Evolutionary conservation across 2,888 invertebrate genomes (phyloP), one percentile per base, ranked within the genome.

Genomic region (Cephus spinipes): DNA sequence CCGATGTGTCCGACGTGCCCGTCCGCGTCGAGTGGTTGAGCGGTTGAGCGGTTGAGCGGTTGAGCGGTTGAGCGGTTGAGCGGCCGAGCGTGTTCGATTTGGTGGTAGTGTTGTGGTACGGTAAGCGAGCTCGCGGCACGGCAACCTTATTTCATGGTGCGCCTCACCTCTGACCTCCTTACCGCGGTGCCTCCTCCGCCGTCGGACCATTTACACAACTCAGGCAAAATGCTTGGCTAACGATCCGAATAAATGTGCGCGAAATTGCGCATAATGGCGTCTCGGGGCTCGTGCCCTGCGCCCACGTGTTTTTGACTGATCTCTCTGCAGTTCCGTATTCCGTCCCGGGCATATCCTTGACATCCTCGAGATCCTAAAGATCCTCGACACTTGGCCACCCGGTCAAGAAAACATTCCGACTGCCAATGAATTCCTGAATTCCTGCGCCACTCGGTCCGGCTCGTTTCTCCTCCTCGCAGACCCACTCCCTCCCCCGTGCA

Each of bases 191-290:
- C 76, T 73, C 74, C 78, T 71, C 73, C 15, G 73, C 71, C 79
- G 40, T 40, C 40, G 40, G 40, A 40, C 40, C 79, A 75, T 85
- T 85, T 84, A 85, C 85, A 86, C 84, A 85, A 88, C 86, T 88
- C 85, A 86, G 83, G 81, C 81, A 82, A 84, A 84, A 83, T 83
- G 84, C 82, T 80, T 79, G 80, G 85, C 85, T 88, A 88, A 88
- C 87, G 87, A 88, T 86, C 83, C 88, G 86, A 86, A 88, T 88
- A 87, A 87, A 86, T 86, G 82, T 79, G 82, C 79, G 77, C 83
- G 82, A 87, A 88, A 86, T 87, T 87, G 86, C 85, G 84, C 82
- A 86, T 87, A 87, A 88, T 88, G 87, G 85, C 83, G 83, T 84
- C 40, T 40, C 40, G 40, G 15, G 15, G 40, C 40, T 40, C 40